A percentile compares a stretch with the other conserved stretches of the same genome.
Conservation (phyloP, 2,888 invertebrate species). For the Norana najaformis region DNA sequence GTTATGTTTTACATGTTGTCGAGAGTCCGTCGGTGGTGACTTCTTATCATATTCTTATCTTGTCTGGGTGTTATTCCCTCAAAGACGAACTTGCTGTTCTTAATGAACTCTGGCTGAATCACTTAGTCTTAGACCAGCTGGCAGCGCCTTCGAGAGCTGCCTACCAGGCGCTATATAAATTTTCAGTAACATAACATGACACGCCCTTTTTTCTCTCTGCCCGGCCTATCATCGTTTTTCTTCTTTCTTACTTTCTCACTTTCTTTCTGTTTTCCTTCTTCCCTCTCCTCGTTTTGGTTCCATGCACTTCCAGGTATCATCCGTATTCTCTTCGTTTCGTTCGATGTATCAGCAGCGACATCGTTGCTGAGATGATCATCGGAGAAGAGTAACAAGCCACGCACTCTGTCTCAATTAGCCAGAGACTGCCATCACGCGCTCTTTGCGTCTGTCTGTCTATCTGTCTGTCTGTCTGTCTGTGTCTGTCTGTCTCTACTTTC, state of each 20-base stretch:
- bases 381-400: too few species aligned
- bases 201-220: too few species aligned
- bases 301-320: neutral
- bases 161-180: neutral
- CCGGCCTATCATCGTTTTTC: neutral
- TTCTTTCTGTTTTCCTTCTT: neutral
- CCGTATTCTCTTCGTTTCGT: neutral
- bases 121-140: too few species aligned
- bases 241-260: neutral
- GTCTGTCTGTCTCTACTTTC: neutral
- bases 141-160: neutral
- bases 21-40: too few species aligned
- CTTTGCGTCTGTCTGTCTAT: neutral
- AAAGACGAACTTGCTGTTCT: too few species aligned
- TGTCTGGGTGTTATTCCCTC: too few species aligned
- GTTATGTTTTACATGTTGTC: too few species aligned
- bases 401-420: neutral
- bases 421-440: neutral
- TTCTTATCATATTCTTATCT: too few species aligned
- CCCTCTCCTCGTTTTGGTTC: neutral
- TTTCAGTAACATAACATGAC: neutral
- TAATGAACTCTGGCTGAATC: too few species aligned
- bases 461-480: neutral
- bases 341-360: neutral
- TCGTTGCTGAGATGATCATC: neutral